Conservation (phyloP, 2,888 invertebrate genomes). For the Andricus quercusramuli region DNA sequence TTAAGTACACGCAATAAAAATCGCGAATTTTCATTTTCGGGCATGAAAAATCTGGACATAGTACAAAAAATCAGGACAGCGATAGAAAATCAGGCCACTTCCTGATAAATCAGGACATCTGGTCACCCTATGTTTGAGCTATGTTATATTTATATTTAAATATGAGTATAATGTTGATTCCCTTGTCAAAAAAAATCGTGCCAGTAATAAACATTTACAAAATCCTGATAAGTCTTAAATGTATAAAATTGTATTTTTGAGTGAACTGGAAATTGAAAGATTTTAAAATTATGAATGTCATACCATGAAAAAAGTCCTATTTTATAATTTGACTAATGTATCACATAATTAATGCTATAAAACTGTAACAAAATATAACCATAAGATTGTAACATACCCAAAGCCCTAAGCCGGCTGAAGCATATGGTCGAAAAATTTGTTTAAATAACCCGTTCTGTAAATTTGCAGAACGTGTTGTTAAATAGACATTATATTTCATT, state of each 20-base stretch:
- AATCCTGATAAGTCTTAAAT: neutral
- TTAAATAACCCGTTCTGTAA: slow-evolving; percentile 1
- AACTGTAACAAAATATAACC: slow-evolving; percentile 32
- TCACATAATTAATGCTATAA: neutral
- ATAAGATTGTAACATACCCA: slow-evolving; percentile 61
- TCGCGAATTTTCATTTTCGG: too few species aligned
- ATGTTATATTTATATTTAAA: neutral
- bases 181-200: neutral
- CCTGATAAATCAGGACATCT: too few species aligned
- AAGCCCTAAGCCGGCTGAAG: slow-evolving; percentile 63
- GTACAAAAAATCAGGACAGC: too few species aligned
- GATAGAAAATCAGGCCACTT: too few species aligned
- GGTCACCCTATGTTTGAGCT: neutral
- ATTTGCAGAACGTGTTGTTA: neutral
- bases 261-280: neutral
- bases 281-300: neutral
- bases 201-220: neutral
- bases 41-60: too few species aligned
- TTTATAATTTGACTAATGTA: neutral
- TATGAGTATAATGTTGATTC: too few species aligned
- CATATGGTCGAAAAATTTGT: slow-evolving; percentile 52
- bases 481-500: slow-evolving; percentile 17
- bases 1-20: too few species aligned
- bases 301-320: neutral
- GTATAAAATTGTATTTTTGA: neutral